A percentile compares a stretch with the other conserved stretches of the same genome.
These are phyloP conservation scores for Scaptomyza cyrtandrae DNA, from an alignment of 2,888 invertebrate species.

Conservation along the genomic window DNA sequence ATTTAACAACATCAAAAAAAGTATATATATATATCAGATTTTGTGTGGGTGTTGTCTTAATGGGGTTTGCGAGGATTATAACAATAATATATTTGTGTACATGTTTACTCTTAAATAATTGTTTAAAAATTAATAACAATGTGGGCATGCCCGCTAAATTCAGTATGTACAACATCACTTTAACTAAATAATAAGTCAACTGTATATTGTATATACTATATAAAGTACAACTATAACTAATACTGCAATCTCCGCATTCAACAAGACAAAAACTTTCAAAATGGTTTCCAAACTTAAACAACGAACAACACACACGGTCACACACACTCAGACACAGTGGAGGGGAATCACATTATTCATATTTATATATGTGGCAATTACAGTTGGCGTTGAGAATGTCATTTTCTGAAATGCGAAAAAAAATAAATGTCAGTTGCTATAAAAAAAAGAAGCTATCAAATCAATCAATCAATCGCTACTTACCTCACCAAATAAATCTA, in stretches of 20 bases:
- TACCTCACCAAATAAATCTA: slow-evolving; percentile 79
- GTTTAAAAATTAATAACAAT: slow-evolving; percentile 53
- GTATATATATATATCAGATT: slow-evolving; percentile 25
- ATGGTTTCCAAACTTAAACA: slow-evolving; percentile 23
- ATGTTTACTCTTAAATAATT: slow-evolving; percentile 21
- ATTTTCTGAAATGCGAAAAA: slow-evolving; percentile 32
- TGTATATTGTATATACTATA: slow-evolving; percentile 39
- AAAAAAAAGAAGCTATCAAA: background rate
- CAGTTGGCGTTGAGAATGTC: slow-evolving; percentile 22
- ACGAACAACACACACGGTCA: slow-evolving; percentile 12
- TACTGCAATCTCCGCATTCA: slow-evolving; percentile 70
- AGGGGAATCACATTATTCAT: slow-evolving; percentile 61
- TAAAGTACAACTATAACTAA: slow-evolving; percentile 43
- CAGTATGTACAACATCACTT: slow-evolving; percentile 61
- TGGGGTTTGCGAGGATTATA: slow-evolving; percentile 66
- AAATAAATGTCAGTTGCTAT: slow-evolving; percentile 7
- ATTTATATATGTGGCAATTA: slow-evolving; percentile 15
- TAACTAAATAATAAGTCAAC: slow-evolving; percentile 53
- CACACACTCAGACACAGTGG: slow-evolving; percentile 3
- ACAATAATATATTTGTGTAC: background rate
- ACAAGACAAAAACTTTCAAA: slow-evolving; percentile 25
- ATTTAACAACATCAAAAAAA: slow-evolving; percentile 48
- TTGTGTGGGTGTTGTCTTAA: slow-evolving; percentile 53
- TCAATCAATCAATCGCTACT: slow-evolving; percentile 28
- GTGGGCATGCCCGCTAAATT: slow-evolving; percentile 69